These are phyloP conservation scores for Porites evermanni DNA, from an alignment of 92 coral and sea anemone species.

Conservation along the genomic window DNA sequence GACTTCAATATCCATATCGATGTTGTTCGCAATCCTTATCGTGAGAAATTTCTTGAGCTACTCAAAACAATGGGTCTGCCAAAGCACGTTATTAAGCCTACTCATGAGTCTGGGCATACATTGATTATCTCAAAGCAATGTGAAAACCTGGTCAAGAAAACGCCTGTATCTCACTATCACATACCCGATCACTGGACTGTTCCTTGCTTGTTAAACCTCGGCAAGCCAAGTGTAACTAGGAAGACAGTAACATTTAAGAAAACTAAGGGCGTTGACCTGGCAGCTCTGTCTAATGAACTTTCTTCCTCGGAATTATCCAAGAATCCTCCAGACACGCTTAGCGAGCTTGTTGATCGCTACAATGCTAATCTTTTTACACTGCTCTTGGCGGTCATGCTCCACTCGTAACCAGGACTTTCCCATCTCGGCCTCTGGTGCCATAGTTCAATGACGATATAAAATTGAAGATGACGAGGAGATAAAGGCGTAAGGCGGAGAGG, in stretches of 20 bases:
- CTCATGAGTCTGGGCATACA: constrained; percentile 43
- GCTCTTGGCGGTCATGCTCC: background rate
- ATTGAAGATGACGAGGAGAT: constrained; percentile 30
- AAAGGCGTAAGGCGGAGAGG: constrained; percentile 25
- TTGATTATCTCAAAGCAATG: constrained; percentile 18
- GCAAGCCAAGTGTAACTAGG: too few relatives aligned
- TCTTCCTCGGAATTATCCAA: too few relatives aligned
- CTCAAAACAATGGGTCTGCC: constrained; percentile 30
- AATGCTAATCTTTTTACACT: too few relatives aligned
- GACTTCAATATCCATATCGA: too few relatives aligned
- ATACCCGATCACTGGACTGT: background rate
- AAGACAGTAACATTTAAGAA: too few relatives aligned
- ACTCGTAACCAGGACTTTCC: background rate
- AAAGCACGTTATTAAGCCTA: constrained; percentile 25
- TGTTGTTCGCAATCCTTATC: too few relatives aligned
- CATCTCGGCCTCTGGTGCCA: background rate
- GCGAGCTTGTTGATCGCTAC: too few relatives aligned
- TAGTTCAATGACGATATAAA: constrained; percentile 48
- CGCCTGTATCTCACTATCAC: constrained; percentile 26
- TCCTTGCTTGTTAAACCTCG: background rate
- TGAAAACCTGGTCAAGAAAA: constrained; percentile 39
- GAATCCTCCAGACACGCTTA: too few relatives aligned
- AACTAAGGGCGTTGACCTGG: too few relatives aligned
- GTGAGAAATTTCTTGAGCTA: background rate
- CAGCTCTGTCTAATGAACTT: too few relatives aligned